Evolutionary conservation across 2,113 vertebrate genomes (phyloP).

Genomic region (Lasiurus cinereus): DNA sequence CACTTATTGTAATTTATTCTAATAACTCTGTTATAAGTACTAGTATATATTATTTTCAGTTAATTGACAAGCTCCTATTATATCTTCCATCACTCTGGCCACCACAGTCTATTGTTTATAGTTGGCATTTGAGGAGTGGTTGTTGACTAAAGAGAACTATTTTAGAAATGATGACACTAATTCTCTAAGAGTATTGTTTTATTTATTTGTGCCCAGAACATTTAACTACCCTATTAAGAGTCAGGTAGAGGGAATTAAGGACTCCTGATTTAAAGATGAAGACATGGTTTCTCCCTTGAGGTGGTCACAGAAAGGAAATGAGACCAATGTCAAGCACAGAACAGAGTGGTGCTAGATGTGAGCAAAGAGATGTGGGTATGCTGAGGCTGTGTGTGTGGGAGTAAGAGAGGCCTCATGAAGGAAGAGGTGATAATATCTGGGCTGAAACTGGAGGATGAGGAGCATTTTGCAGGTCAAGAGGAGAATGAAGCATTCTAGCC

Average conservation of each 20-base stretch:
- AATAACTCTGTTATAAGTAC: neutral
- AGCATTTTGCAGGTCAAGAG: neutral
- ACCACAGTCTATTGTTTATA: neutral
- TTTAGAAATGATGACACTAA: slow-evolving; percentile 15
- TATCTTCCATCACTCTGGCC: neutral
- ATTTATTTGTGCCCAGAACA: neutral
- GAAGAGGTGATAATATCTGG: neutral
- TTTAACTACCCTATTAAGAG: neutral
- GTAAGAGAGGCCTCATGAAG: neutral
- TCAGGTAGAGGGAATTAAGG: slow-evolving; percentile 1
- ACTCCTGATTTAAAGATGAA: neutral
- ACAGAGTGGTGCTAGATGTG: neutral
- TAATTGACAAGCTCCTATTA: neutral
- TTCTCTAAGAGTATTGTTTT: slow-evolving; percentile 17
- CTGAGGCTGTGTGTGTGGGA: neutral
- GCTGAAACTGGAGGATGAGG: neutral
- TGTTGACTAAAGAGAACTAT: slow-evolving; percentile 31
- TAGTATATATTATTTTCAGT: neutral
- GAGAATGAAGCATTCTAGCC: neutral
- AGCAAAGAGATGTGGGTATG: neutral
- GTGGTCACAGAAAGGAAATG: neutral
- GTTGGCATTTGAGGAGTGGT: neutral
- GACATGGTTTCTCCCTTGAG: neutral
- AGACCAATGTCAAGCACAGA: neutral
- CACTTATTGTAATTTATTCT: neutral